Conservation (phyloP, 2,113 vertebrate genomes). For the Nothocercus nigrocapillus region DNA sequence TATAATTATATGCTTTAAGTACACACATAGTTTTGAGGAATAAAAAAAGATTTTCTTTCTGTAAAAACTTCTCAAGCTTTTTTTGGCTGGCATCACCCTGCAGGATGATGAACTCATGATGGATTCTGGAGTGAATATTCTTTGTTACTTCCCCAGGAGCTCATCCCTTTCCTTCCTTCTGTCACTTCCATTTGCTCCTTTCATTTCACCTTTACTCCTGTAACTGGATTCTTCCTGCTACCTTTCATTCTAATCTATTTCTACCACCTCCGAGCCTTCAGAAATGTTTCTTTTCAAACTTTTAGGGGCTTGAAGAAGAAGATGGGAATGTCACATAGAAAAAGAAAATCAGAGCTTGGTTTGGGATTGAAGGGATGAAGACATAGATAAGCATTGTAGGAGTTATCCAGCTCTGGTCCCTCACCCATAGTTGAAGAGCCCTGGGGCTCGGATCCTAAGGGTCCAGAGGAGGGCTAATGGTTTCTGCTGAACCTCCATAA, state of each 20-base stretch:
- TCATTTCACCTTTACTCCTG: not conserved
- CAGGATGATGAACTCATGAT: not conserved
- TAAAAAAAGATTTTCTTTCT: not conserved
- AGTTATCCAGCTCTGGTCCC: not conserved
- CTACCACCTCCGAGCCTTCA: not conserved
- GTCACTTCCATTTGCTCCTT: not conserved
- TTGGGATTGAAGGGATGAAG: not conserved
- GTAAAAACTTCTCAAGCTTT: not conserved
- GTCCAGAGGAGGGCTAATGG: not conserved
- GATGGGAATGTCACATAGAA: not conserved
- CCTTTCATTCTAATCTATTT: not conserved
- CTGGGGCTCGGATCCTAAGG: not conserved
- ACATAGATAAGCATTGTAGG: not conserved
- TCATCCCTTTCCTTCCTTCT: not conserved
- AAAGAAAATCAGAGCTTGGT: not conserved
- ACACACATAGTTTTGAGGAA: not conserved
- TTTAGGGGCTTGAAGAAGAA: not conserved
- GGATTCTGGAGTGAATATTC: not conserved
- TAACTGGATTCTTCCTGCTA: not conserved
- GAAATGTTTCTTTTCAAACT: not conserved
- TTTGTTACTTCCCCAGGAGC: not conserved
- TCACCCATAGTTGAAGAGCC: not conserved
- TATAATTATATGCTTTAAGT: not conserved
- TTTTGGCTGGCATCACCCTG: not conserved
- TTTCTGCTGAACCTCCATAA: not conserved